These are phyloP conservation scores for Syngnathoides biaculeatus DNA, from an alignment of 2,113 vertebrate genomes.

Conservation along the genomic window DNA sequence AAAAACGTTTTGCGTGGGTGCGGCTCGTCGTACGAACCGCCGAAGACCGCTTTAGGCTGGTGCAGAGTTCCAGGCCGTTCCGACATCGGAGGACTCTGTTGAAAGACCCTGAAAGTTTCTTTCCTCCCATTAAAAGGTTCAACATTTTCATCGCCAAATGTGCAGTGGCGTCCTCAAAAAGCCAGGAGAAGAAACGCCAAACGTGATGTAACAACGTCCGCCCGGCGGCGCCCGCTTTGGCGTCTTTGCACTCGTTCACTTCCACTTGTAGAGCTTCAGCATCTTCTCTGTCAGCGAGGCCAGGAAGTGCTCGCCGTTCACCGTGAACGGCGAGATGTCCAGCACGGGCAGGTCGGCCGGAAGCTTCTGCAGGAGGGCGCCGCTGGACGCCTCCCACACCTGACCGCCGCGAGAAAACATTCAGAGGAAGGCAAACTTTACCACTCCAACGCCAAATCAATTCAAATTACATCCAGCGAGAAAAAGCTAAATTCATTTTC, in stretches of 20 bases:
- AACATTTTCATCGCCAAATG: background rate
- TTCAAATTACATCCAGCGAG: background rate
- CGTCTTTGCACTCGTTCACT: constrained; percentile 59
- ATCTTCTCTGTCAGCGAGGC: constrained; percentile 89
- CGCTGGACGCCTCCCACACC: constrained; percentile 89
- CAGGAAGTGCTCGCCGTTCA: constrained; percentile 81
- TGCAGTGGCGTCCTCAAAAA: background rate
- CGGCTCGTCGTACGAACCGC: background rate
- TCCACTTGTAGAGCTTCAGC: constrained; percentile 90
- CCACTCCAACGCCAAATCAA: too few species aligned
- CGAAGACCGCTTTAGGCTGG: background rate
- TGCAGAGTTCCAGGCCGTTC: background rate
- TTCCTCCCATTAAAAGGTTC: background rate
- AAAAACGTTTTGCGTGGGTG: background rate
- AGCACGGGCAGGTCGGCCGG: constrained; percentile 84
- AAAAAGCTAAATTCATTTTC: background rate
- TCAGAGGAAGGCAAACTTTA: too few species aligned
- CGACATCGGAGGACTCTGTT: background rate
- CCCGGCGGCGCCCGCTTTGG: too few species aligned
- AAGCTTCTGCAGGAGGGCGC: constrained; percentile 84
- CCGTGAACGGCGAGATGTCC: constrained; percentile 85
- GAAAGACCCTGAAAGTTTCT: background rate
- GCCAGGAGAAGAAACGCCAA: background rate
- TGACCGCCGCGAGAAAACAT: constrained; percentile 28
- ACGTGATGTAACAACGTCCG: background rate